Evolutionary conservation across 2,888 invertebrate species (phyloP), one percentile per base, ranked within the genome.

Genomic region (Lasioglossum villosulum): DNA sequence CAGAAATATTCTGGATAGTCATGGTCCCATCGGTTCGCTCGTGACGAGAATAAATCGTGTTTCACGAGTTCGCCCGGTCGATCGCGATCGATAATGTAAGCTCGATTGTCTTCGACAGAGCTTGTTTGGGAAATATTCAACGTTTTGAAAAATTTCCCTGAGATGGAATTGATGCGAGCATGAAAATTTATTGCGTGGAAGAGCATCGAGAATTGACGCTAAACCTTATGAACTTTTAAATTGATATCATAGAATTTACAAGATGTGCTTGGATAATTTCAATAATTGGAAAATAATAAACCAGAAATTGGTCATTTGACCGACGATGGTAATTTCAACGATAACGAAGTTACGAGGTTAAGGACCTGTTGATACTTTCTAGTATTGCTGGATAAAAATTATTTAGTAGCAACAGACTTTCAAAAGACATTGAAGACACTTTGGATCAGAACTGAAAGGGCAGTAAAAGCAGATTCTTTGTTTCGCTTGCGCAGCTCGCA

Each of bases 91-190:
- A 77, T 70, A 76, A 52, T 63, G 74, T 48, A 79, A 78, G 68
- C 79, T 63, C 77, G 86, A 91, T 90, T 84, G 90, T 89, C 84
- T 82, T 37, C 76, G 78, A 27, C 82, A 39, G 39, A 75, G 70
- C 63, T 86, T 85, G 88, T 91, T 91, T 92, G 84, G n/a, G 78
- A 90, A 92, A 92, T 23, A 42, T 68, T 73, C 52, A 59, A 34
- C 37, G 37, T 27, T 52, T 71, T 39, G 1, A 71, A 34, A 34
- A 39, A 66, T 66, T 66, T 37, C 16, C 34, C 16, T 6, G n/a
- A 5, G n/a, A 14, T 19, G n/a, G 70, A 71, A 48, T 19, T 30
- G n/a, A 27, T 23, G 23, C 30, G 71, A 39, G 39, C 23, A 8
- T n/a, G 23, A 12, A 12, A 37, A 10, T 66, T 52, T 0, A 52